Percentiles rank a stretch among this genome's conserved stretches.
These are phyloP conservation scores for Myotis myotis DNA, from an alignment of 2,797 vertebrate genomes.

Conservation along the genomic window DNA sequence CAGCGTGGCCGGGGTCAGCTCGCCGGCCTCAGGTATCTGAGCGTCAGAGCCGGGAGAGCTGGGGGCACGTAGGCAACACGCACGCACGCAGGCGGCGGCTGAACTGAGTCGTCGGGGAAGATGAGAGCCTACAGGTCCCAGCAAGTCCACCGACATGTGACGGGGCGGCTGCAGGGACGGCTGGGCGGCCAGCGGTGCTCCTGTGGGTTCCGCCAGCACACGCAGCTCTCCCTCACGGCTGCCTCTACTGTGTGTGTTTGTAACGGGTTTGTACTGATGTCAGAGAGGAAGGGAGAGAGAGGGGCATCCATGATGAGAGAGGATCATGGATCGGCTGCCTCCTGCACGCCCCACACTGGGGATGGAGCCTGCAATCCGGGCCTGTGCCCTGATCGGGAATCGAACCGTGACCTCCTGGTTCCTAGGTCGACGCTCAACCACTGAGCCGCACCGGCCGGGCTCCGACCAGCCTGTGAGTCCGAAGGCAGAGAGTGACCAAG, in stretches of 20 bases:
- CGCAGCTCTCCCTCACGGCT: background rate
- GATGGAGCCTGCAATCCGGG: no score
- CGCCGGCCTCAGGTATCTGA: background rate
- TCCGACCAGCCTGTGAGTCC: background rate
- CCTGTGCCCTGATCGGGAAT: no score
- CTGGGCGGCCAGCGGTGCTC: background rate
- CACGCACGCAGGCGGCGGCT: background rate
- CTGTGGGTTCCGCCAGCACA: background rate
- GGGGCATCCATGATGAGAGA: no score
- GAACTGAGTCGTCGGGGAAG: background rate
- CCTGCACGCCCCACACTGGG: no score
- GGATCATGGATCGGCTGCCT: no score
- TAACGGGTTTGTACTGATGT: no score
- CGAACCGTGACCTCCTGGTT: background rate
- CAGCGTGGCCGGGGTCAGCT: background rate
- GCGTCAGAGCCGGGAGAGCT: background rate
- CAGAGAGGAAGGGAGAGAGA: no score
- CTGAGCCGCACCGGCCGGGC: no score
- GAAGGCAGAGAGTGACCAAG: background rate
- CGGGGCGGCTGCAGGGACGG: background rate
- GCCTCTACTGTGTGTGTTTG: no score
- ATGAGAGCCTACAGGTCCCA: background rate
- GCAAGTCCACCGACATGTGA: accelerated
- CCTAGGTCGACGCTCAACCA: accelerated
- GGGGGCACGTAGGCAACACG: background rate